Evolutionary conservation across 1,140 invertebrate genomes (phyloP), one percentile per base, ranked within the genome.

Genomic region (Carposina sasakii): DNA sequence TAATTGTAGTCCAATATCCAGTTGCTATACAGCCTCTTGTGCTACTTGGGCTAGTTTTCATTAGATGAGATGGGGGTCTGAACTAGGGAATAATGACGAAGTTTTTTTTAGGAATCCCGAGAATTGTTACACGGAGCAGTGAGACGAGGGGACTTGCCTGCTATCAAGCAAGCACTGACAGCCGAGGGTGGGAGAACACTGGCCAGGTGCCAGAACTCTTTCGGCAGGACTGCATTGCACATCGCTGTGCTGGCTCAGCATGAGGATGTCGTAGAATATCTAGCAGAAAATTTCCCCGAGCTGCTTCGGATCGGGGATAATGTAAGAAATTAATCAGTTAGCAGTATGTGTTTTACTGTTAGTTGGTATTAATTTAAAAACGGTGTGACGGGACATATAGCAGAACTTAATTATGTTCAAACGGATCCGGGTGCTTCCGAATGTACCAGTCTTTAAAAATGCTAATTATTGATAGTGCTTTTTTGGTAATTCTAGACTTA

Each of bases 161-260:
- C 88, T 5, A 88, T 92, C 0, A 88, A 88, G 53, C 83, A 89
- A 41, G 75, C 91, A 10, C 71, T 93, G 0, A 85, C 90, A 30
- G 72, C 81, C 40, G 88, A 88, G 26, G 89, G 91, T 48, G 90
- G 88, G 4, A 87, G 87, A 48, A 87, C 91, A 13, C 73, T 96
- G 3, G 91, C 92, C 0, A 86, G 89, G 8, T 92, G 92, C 0
- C 95, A 94, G 75, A 94, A 95, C 71, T 82, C 85, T 20, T 89
- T 89, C 54, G 90, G 89, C 31, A 69, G 71, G 21, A 79, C 90
- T 41, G 87, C 93, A 0, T 74, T 97, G 1, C 95, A 97, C 60
- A 87, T 96, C 15, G 94, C 95, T 0, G 91, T 96, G 3, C 76
- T 97, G 2, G 90, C 89, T 23, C 92, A 96, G 67, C 89, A 93